Percentiles rank a stretch among this genome's conserved stretches.
Evolutionary conservation across 2,888 invertebrate genomes (phyloP).

Genomic region (Electrophaes corylata): DNA sequence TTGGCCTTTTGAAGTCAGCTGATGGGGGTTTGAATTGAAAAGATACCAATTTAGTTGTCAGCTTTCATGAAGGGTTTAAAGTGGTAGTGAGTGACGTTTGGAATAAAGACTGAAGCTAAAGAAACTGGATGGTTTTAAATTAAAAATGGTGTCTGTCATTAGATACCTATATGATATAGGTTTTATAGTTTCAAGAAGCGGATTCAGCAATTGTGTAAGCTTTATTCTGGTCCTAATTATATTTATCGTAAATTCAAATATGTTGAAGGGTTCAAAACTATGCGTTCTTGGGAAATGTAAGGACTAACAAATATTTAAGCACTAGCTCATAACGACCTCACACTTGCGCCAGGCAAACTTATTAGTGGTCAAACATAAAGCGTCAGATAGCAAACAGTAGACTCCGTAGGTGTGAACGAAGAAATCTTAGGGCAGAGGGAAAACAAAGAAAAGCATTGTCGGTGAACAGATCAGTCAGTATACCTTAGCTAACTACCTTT

Average conservation of each 20-base stretch:
- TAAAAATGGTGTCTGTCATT: neutral
- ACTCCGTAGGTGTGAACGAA: slow-evolving; percentile 34
- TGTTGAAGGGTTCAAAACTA: too few relatives aligned
- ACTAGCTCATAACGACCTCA: slow-evolving; percentile 21
- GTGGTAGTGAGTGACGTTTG: slow-evolving; percentile 14
- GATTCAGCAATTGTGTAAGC: too few relatives aligned
- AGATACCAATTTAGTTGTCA: slow-evolving; percentile 18
- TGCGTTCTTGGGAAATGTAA: neutral
- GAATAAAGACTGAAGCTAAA: slow-evolving; percentile 1
- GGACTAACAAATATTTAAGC: slow-evolving; percentile 9
- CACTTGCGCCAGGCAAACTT: slow-evolving; percentile 31
- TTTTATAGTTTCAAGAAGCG: too few relatives aligned
- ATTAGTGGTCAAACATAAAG: slow-evolving; percentile 39
- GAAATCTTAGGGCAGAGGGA: slow-evolving; percentile 28
- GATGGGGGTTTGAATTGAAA: slow-evolving; percentile 3
- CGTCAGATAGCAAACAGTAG: slow-evolving; percentile 37
- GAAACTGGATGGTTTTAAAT: neutral
- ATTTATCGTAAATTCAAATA: too few relatives aligned
- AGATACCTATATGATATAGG: neutral
- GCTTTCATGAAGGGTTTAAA: slow-evolving; percentile 13
- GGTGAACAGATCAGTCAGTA: slow-evolving; percentile 15
- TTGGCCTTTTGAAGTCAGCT: slow-evolving; percentile 9
- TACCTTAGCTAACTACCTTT: neutral
- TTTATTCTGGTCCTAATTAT: too few relatives aligned
- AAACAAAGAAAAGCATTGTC: slow-evolving; percentile 27